Conservation (phyloP, 2,113 vertebrate genomes). For the Chaetodon trifascialis region DNA sequence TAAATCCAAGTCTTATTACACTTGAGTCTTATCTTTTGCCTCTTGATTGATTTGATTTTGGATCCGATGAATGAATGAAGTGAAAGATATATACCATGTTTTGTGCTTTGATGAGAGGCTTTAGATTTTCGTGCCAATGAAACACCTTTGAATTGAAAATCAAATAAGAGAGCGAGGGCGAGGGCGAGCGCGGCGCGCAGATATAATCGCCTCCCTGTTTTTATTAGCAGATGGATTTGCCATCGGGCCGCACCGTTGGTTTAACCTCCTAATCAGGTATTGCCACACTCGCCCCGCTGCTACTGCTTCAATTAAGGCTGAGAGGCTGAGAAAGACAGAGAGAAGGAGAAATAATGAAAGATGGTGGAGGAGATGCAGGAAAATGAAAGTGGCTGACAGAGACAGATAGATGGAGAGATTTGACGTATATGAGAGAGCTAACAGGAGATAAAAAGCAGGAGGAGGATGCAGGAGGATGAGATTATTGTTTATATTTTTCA, state of each 20-base stretch:
- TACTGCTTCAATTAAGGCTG: constrained; percentile 68
- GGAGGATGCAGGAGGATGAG: constrained; percentile 21
- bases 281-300: constrained; percentile 47
- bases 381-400: constrained; percentile 67
- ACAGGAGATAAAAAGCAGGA: constrained; percentile 51
- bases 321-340: constrained; percentile 45
- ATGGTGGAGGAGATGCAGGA: constrained; percentile 60
- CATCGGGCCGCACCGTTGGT: constrained; percentile 68
- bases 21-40: constrained; percentile 3
- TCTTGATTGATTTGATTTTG: constrained; percentile 30
- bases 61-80: constrained; percentile 14
- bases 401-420: constrained; percentile 64
- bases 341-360: constrained; percentile 62
- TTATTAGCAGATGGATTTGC: constrained; percentile 82
- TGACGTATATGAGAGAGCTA: constrained; percentile 49
- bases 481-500: constrained; percentile 39
- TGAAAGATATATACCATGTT: constrained; percentile 13
- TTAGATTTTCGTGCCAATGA: constrained; percentile 34
- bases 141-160: constrained; percentile 51
- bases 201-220: constrained; percentile 68
- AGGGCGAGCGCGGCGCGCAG: constrained; percentile 12
- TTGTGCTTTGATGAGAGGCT: constrained; percentile 25
- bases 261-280: constrained; percentile 81
- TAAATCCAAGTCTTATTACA: neutral
- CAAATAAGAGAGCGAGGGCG: constrained; percentile 33